Base-by-base conservation (phyloP, 1,140 invertebrate genomes). In the Teleogryllus occipitalis region DNA sequence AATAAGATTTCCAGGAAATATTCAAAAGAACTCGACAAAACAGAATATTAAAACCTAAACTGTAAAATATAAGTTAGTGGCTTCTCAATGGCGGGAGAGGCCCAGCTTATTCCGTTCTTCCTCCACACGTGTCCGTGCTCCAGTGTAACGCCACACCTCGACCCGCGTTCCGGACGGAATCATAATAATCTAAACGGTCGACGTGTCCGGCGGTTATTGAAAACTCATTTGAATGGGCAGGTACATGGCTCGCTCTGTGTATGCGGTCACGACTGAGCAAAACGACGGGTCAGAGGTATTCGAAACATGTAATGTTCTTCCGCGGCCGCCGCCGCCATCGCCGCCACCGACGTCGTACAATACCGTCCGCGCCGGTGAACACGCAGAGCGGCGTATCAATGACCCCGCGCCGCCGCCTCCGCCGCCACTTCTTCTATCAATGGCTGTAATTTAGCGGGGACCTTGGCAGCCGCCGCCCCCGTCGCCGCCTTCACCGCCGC, bases 381-480 rank as follows among this genome's bases (percentile, higher is more conserved):
- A 7, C 54, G 54, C 10, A 10, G 54, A 3, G 0, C 54, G 54
- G 54, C 54, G 54, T 65, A 65, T 65, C 54, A 65, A 65, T 65
- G 54, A 65, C 54, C 54, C 18, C 54, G 10, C 10, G 7, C 10
- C 18, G 54, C 54, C 10, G 18, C 18, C 54, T 3, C 54, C 54
- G 0, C 18, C 54, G 27, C 39, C 75, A 12, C 75, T 75, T 75
- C 47, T 46, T 77, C 46, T 48, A 77, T 77, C 46, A 77, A 77
- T 77, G 48, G 21, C 47, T 48, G 47, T 77, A 77, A 77, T 77
- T 77, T 77, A 77, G 46, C 48, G 14, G 47, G 48, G 76, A 47
- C 47, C 76, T 77, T 48, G 47, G 76, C 21, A 77, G 47, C 22
- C 8, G 76, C 54, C 54, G 54, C 54, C 54, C 1, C 27, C 27